Conservation (phyloP, 2,113 vertebrate genomes). For the Carlito syrichta region DNA sequence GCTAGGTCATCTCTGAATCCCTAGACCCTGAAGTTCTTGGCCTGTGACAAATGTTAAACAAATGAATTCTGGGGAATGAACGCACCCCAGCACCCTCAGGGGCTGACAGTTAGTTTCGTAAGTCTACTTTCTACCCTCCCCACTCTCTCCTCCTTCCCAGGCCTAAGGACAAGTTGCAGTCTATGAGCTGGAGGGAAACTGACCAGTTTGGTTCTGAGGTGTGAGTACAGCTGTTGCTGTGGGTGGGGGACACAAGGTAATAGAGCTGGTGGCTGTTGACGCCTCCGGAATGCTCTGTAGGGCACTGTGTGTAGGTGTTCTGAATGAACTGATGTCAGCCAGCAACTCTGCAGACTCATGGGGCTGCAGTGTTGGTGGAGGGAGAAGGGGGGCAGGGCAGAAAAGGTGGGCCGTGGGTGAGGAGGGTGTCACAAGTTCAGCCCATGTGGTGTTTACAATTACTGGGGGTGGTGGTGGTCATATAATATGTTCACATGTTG, state of each 20-base stretch:
- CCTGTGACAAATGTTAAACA: neutral
- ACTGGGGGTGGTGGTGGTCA: no score
- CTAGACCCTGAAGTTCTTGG: neutral
- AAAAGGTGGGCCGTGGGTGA: fast-evolving
- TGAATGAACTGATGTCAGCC: neutral
- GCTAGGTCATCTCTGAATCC: neutral
- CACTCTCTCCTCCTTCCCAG: neutral
- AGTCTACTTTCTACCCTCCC: neutral
- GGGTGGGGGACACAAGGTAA: neutral
- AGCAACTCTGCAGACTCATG: fast-evolving
- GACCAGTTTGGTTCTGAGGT: neutral
- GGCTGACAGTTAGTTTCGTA: neutral
- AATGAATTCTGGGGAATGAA: neutral
- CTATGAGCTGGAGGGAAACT: neutral
- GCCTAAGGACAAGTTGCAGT: neutral
- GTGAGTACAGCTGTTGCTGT: neutral
- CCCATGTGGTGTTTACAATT: neutral
- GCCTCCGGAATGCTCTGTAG: neutral
- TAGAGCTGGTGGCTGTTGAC: neutral
- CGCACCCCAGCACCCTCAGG: neutral
- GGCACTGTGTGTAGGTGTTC: neutral
- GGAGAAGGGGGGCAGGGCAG: fast-evolving
- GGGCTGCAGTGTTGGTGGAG: fast-evolving
- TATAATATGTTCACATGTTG: no score
- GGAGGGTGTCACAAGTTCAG: neutral